Evolutionary conservation across 2,888 invertebrate genomes (phyloP).

Genomic region (Fabriciana adippe): DNA sequence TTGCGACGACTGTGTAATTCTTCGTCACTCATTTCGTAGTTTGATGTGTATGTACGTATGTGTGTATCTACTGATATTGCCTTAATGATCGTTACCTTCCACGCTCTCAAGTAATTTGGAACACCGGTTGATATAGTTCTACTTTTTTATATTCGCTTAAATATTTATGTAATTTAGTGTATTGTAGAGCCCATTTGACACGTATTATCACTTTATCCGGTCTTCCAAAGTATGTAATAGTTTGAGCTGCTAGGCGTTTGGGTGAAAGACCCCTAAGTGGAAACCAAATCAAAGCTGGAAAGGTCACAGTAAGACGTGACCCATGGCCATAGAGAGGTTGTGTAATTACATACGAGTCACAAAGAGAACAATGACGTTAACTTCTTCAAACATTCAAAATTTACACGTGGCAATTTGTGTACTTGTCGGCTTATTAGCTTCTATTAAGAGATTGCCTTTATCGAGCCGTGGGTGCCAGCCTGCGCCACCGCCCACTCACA

Average conservation of each 20-base stretch:
- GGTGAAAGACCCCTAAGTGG: conserved; percentile 86
- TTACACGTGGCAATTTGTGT: conserved; percentile 61
- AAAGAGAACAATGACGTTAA: conserved; percentile 49
- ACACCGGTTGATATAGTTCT: conserved; percentile 64
- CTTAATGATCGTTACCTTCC: conserved; percentile 66
- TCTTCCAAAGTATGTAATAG: conserved; percentile 64
- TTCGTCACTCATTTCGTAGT: conserved; percentile 78
- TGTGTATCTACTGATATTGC: conserved; percentile 76
- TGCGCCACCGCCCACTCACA: conserved; percentile 62
- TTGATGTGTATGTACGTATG: conserved; percentile 81
- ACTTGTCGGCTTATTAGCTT: conserved; percentile 71
- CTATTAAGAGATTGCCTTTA: conserved; percentile 63
- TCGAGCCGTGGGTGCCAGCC: conserved; percentile 82
- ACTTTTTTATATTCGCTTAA: conserved; percentile 48
- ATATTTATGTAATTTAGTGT: conserved; percentile 43
- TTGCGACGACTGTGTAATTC: conserved; percentile 78
- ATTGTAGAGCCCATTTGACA: conserved; percentile 38
- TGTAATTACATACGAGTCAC: conserved; percentile 52
- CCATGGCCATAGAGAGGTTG: conserved; percentile 76
- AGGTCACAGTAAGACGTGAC: conserved; percentile 89
- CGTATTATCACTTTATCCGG: conserved; percentile 49
- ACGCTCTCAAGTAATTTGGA: conserved; percentile 73
- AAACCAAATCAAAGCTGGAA: conserved; percentile 92
- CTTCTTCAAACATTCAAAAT: conserved; percentile 55
- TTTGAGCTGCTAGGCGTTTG: conserved; percentile 70